Conservation (phyloP, 2,888 invertebrate genomes). For the Spilarctia lutea region DNA sequence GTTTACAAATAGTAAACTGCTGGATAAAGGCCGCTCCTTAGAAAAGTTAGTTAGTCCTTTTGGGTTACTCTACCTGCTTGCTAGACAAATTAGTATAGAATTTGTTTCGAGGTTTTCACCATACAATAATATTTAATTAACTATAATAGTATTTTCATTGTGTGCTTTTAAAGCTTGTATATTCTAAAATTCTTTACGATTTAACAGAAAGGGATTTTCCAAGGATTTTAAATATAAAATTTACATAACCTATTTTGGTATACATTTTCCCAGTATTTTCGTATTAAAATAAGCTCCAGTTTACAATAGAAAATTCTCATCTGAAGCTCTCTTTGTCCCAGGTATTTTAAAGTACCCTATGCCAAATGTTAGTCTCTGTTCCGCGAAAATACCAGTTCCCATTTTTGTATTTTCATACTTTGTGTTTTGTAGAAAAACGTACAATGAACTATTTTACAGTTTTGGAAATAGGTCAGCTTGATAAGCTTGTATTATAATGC, state of each 20-base stretch:
- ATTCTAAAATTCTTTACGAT: constrained; percentile 30
- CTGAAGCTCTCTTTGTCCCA: constrained; percentile 42
- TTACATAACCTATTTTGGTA: constrained; percentile 27
- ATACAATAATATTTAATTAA: background rate
- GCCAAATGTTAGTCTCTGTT: constrained; percentile 36
- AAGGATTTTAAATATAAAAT: constrained; percentile 21
- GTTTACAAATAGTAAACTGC: too few species aligned
- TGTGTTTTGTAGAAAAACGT: constrained; percentile 25
- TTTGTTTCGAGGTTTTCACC: background rate
- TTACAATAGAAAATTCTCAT: constrained; percentile 29
- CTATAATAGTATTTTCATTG: too few species aligned
- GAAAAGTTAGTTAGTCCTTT: too few species aligned
- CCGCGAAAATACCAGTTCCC: constrained; percentile 17
- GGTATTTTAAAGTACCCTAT: constrained; percentile 39
- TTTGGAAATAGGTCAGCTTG: constrained; percentile 29
- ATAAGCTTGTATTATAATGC: constrained; percentile 33
- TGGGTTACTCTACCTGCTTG: too few species aligned
- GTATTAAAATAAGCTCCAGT: constrained; percentile 38
- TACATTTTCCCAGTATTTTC: constrained; percentile 35
- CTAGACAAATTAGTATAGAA: too few species aligned
- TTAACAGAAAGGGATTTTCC: constrained; percentile 15
- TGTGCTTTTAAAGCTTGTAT: constrained; percentile 16
- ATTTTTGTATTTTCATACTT: constrained; percentile 36
- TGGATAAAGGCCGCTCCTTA: too few species aligned
- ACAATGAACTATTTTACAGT: constrained; percentile 32